Evolutionary conservation across 2,888 invertebrate genomes (phyloP).

Genomic region (Eucera pruinosa): DNA sequence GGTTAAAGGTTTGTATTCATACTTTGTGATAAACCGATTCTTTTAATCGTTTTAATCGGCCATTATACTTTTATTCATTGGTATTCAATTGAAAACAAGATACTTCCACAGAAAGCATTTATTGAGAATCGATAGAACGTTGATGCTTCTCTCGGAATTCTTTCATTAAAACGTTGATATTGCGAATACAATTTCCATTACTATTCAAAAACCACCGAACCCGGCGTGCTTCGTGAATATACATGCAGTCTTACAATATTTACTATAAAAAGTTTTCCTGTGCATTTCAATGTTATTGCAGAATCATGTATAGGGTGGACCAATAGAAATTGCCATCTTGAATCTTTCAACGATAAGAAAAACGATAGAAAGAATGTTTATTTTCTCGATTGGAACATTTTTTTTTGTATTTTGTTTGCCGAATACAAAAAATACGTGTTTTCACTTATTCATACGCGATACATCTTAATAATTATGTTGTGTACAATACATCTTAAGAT

Average conservation of each 20-base stretch:
- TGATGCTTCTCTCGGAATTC: conserved; percentile 20
- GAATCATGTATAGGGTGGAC: too few relatives aligned
- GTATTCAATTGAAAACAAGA: conserved; percentile 29
- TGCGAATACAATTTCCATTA: conserved; percentile 27
- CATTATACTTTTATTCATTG: conserved; percentile 10
- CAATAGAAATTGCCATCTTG: too few relatives aligned
- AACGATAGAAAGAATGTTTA: too few relatives aligned
- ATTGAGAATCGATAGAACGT: conserved; percentile 36
- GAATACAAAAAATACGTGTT: too few relatives aligned
- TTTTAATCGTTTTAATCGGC: conserved; percentile 15
- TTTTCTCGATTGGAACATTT: too few relatives aligned
- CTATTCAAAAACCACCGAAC: conserved; percentile 4
- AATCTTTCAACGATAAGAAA: too few relatives aligned
- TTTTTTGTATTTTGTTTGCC: too few relatives aligned
- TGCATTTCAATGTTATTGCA: not conserved
- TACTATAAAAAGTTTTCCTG: conserved; percentile 7
- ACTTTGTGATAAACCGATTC: not conserved
- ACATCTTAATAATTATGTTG: too few relatives aligned
- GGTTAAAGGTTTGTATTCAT: not conserved
- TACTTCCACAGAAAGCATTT: conserved; percentile 9
- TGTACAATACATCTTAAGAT: too few relatives aligned
- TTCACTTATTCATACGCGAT: too few relatives aligned
- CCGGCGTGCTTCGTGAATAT: not conserved
- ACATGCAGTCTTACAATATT: not conserved
- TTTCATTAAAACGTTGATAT: conserved; percentile 25